Evolutionary conservation across 2,888 invertebrate species (phyloP).

Genomic region (Scotopteryx bipunctaria): DNA sequence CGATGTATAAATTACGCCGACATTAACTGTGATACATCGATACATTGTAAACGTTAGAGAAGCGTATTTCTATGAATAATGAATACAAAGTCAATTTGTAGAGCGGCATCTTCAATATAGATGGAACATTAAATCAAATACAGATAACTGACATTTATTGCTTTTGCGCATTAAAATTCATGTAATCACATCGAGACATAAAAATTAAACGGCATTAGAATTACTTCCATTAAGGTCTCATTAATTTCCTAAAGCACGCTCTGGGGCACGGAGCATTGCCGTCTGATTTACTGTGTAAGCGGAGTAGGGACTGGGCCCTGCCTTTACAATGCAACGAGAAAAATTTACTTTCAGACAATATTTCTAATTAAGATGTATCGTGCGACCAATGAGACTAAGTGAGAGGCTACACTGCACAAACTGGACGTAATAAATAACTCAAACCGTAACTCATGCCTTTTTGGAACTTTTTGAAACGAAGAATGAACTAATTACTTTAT

Average conservation of each 20-base stretch:
- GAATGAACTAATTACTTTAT: conserved; percentile 29
- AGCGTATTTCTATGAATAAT: conserved; percentile 52
- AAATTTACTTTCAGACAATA: conserved; percentile 77
- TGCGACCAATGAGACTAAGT: conserved; percentile 68
- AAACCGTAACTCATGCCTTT: conserved; percentile 73
- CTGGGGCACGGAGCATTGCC: conserved; percentile 61
- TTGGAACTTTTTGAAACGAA: conserved; percentile 57
- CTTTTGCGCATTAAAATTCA: conserved; percentile 73
- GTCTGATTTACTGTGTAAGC: conserved; percentile 69
- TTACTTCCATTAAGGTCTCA: conserved; percentile 75
- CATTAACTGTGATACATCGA: conserved; percentile 52
- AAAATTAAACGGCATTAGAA: conserved; percentile 70
- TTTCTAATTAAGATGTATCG: conserved; percentile 82
- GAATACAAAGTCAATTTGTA: conserved; percentile 58
- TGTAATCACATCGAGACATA: conserved; percentile 65
- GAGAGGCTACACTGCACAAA: conserved; percentile 69
- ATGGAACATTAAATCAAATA: conserved; percentile 61
- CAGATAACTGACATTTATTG: conserved; percentile 65
- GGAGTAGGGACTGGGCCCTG: conserved; percentile 44
- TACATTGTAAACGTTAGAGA: conserved; percentile 49
- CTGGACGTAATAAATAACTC: conserved; percentile 79
- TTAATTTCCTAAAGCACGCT: conserved; percentile 77
- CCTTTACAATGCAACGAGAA: conserved; percentile 58
- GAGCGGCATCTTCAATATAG: conserved; percentile 59
- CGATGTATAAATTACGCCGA: conserved; percentile 48